Conservation (phyloP, 1,140 invertebrate species). For the Drosophila murphyi region DNA sequence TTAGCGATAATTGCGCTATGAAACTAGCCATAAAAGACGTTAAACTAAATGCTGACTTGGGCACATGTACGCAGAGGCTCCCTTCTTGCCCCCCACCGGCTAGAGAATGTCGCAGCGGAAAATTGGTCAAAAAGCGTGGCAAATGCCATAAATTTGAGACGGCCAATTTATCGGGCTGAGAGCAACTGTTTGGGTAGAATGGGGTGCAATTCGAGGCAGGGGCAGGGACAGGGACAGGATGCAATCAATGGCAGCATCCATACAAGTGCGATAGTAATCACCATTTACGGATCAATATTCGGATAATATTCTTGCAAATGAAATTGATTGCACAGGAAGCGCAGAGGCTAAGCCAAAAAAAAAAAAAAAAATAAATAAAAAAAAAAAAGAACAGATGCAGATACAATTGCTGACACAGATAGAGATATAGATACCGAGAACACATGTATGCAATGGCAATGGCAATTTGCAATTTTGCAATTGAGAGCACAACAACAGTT, state of each 20-base stretch:
- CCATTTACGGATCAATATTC: constrained; percentile 24
- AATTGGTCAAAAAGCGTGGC: constrained; percentile 56
- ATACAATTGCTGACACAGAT: constrained; percentile 10
- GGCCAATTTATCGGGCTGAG: neutral
- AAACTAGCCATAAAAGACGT: constrained; percentile 62
- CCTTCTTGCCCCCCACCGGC: too few species aligned
- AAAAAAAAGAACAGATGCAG: neutral
- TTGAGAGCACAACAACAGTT: constrained; percentile 13
- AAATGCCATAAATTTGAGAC: constrained; percentile 10
- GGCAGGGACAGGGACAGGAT: constrained; percentile 43
- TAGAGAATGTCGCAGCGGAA: constrained; percentile 39
- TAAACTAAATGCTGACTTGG: constrained; percentile 25
- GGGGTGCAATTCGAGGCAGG: constrained; percentile 7
- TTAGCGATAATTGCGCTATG: constrained; percentile 56
- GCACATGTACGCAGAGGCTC: too few species aligned
- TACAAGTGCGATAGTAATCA: constrained; percentile 29
- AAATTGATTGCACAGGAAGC: constrained; percentile 69
- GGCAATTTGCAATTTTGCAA: constrained; percentile 17
- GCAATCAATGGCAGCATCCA: constrained; percentile 47
- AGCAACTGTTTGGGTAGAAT: neutral
- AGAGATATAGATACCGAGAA: constrained; percentile 11
- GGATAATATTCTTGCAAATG: constrained; percentile 40
- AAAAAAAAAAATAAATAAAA: constrained; percentile 8
- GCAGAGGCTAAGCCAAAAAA: constrained; percentile 58
- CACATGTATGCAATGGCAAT: constrained; percentile 15